Evolutionary conservation across 2,888 invertebrate species (phyloP).

Genomic region (Macroteleia sp.): DNA sequence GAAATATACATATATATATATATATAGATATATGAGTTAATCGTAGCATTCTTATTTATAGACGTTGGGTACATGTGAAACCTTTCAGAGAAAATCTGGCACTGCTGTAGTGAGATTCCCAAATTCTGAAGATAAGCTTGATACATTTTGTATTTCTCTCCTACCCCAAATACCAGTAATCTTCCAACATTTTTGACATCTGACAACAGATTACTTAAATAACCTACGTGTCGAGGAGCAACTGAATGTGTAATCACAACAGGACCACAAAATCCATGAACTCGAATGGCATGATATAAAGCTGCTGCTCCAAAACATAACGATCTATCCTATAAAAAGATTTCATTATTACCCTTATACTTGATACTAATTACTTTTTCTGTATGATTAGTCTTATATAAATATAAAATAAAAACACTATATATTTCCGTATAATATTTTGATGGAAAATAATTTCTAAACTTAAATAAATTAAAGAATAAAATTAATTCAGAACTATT

Average conservation of each 20-base stretch:
- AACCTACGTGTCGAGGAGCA: slow-evolving; percentile 91
- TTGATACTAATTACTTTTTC: no score
- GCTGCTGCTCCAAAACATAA: slow-evolving; percentile 92
- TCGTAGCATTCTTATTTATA: no score
- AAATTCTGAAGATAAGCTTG: slow-evolving; percentile 88
- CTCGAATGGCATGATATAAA: slow-evolving; percentile 88
- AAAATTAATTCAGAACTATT: no score
- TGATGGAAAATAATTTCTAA: no score
- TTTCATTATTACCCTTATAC: no score
- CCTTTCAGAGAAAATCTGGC: slow-evolving; percentile 78
- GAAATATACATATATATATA: no score
- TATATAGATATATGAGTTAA: no score
- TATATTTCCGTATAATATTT: no score
- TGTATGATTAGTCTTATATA: no score
- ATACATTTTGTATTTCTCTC: slow-evolving; percentile 86
- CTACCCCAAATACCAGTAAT: slow-evolving; percentile 87
- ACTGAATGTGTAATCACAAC: slow-evolving; percentile 92
- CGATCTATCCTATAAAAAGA: slow-evolving; percentile 88
- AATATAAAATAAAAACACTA: no score
- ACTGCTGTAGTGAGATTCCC: slow-evolving; percentile 85
- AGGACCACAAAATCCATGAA: slow-evolving; percentile 88
- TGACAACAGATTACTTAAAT: slow-evolving; percentile 88
- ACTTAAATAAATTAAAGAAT: no score
- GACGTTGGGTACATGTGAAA: no score
- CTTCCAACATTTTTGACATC: slow-evolving; percentile 86